Evolutionary conservation across 1,140 invertebrate genomes (phyloP), one percentile per base, ranked within the genome.

Genomic region (Phthorimaea operculella): DNA sequence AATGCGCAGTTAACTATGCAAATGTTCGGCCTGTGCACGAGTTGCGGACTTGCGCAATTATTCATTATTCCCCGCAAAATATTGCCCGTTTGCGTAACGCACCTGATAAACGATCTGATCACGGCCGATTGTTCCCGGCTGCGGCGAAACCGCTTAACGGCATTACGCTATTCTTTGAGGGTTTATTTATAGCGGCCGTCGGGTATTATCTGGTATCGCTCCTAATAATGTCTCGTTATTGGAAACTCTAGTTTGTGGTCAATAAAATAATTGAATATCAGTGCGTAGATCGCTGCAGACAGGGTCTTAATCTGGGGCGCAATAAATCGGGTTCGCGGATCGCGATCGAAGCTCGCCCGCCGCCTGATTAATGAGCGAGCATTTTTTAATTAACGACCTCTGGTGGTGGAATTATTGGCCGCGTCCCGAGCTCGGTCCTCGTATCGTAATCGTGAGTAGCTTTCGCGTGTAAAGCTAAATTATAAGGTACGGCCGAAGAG

Each of bases 351-450:
- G 51, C 51, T 51, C 67, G 63, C 54, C 54, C 28, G 54, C 52
- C 56, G 55, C 45, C 63, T 71, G 66, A 73, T 76, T 72, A 76
- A 76, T 71, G 73, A 72, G 55, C 55, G 36, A 57, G 60, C 62
- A 64, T 63, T 72, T 73, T 70, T 73, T 70, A 72, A 76, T 76
- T 73, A 72, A 74, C 61, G 57, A 64, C 55, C 42, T 54, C 50
- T 15, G 39, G 52, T 50, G 57, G 11, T 33, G 52, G 53, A 49
- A 57, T 59, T 63, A 59, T 55, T 51, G 54, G 45, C 51, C 48
- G 36, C n/a, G 36, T 39, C 36, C 36, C 36, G 36, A 39, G 10
- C 15, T 9, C 12, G 44, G 15, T 47, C 12, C 44, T 47, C 14
- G 44, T 47, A 47, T 16, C 16, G 6, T 50, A 50, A 33, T 50